These are phyloP conservation scores for Misgurnus anguillicaudatus DNA, from an alignment of 2,113 vertebrate genomes.

Conservation along the genomic window DNA sequence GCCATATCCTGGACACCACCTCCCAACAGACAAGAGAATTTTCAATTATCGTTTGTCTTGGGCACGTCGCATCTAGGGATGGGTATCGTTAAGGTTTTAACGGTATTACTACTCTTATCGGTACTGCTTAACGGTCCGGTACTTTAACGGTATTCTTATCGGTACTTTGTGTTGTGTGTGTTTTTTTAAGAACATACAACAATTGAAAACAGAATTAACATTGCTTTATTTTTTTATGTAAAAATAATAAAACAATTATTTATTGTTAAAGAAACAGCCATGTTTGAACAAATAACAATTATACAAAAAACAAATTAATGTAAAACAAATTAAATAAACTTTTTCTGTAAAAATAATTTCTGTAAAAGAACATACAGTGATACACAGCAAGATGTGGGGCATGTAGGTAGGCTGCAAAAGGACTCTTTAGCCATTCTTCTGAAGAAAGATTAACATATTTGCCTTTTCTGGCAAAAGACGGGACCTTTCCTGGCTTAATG, in stretches of 20 bases:
- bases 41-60: too few species aligned
- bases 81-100: neutral
- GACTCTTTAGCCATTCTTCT: constrained; percentile 12
- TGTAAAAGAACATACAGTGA: too few species aligned
- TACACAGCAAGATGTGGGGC: too few species aligned
- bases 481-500: constrained; percentile 17
- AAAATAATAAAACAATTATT: neutral
- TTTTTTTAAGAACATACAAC: neutral
- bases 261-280: neutral
- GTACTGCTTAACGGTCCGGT: neutral
- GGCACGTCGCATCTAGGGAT: too few species aligned
- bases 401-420: neutral
- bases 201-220: neutral
- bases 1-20: too few species aligned
- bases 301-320: neutral
- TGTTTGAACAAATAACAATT: neutral
- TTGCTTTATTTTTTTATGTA: neutral
- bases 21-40: too few species aligned
- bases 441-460: constrained; percentile 34
- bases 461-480: constrained; percentile 15
- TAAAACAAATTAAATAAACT: too few species aligned
- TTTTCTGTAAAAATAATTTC: too few species aligned
- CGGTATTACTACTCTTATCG: neutral
- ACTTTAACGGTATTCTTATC: neutral
- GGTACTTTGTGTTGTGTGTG: neutral